A percentile compares a stretch with the other conserved stretches of the same genome.
phyloP scores from a whole-genome alignment of 2,888 invertebrate species.

The Drosophila melanosoma region DNA sequence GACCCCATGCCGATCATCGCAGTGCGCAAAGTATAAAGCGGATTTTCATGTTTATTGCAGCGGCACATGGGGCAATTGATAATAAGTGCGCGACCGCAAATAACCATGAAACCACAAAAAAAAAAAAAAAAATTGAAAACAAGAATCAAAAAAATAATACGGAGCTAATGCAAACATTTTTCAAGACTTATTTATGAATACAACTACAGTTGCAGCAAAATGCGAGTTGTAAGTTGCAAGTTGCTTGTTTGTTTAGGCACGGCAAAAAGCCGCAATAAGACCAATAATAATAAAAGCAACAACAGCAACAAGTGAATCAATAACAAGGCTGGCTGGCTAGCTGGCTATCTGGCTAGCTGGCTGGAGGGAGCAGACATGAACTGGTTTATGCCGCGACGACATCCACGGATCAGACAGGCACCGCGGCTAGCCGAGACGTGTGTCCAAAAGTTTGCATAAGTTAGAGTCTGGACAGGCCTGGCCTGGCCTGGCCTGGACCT shows the following conservation, averaged over 20 bases:
- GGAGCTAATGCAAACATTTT: conserved; percentile 65
- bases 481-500: conserved; percentile 28
- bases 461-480: conserved; percentile 27
- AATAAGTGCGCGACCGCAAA: conserved; percentile 68
- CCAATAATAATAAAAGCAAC: conserved; percentile 41
- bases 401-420: conserved; percentile 64
- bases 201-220: conserved; percentile 55
- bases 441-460: conserved; percentile 75
- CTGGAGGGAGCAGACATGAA: conserved; percentile 54
- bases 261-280: conserved; percentile 44
- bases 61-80: conserved; percentile 67
- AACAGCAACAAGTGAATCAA: conserved; percentile 66
- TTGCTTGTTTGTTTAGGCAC: conserved; percentile 59
- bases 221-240: conserved; percentile 27
- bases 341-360: conserved; percentile 15
- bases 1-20: conserved; percentile 37
- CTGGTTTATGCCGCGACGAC: conserved; percentile 68
- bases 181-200: conserved; percentile 81
- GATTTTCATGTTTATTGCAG: conserved; percentile 74
- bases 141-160: conserved; percentile 16
- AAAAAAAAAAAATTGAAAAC: not conserved
- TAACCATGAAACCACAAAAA: conserved; percentile 11
- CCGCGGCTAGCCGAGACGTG: conserved; percentile 54
- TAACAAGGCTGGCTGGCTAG: conserved; percentile 54
- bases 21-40: conserved; percentile 50